Percentiles rank a stretch among this genome's conserved stretches.
Conservation (phyloP, 2,888 invertebrate species). For the Corythucha ciliata region DNA sequence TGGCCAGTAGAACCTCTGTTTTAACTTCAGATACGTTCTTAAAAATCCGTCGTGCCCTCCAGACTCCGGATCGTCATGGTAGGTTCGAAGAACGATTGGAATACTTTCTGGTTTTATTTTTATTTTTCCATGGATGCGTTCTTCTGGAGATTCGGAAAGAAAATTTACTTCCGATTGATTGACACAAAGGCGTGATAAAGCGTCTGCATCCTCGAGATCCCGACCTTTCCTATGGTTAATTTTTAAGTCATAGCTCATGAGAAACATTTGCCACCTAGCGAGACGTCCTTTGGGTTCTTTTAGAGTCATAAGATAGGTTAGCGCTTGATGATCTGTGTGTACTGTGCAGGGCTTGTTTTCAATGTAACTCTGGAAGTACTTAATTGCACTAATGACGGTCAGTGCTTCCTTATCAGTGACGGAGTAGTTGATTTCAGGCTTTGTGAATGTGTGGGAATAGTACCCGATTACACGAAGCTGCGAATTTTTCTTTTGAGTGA, state of each 20-base stretch:
- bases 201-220: conserved; percentile 9
- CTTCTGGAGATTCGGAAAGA: background rate
- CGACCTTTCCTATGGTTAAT: conserved; percentile 7
- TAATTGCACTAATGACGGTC: conserved; percentile 5
- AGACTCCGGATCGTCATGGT: conserved; percentile 6
- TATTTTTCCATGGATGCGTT: background rate
- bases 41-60: conserved; percentile 7
- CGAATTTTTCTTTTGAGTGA: background rate
- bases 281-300: conserved; percentile 14
- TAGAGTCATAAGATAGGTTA: conserved; percentile 3
- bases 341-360: background rate
- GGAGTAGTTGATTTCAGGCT: conserved; percentile 11
- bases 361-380: conserved; percentile 6
- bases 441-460: conserved; percentile 6
- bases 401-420: conserved; percentile 16
- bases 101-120: background rate
- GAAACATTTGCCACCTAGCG: conserved; percentile 12
- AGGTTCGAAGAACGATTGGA: background rate
- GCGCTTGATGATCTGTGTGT: conserved; percentile 16
- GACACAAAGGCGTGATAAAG: background rate
- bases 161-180: background rate
- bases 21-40: conserved; percentile 7
- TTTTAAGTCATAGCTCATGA: conserved; percentile 3
- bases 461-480: conserved; percentile 15
- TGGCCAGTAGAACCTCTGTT: conserved; percentile 9